Evolutionary conservation across 2,797 vertebrate genomes (phyloP).

Genomic region (Pangasius mekongensis): DNA sequence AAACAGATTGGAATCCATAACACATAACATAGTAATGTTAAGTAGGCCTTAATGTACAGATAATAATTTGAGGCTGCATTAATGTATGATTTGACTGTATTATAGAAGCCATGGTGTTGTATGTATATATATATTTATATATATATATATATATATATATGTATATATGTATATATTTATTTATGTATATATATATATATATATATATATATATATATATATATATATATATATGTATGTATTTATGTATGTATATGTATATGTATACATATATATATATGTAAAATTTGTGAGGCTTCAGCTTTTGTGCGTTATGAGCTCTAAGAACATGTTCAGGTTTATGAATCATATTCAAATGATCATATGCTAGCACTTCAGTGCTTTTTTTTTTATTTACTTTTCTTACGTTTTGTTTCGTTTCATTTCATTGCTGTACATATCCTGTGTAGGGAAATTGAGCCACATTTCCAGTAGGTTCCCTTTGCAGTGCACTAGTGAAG

Average conservation of each 20-base stretch:
- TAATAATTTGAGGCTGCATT: not conserved
- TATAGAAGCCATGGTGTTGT: not conserved
- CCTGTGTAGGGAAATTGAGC: constrained; percentile 21
- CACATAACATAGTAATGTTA: not conserved
- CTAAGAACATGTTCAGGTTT: not conserved
- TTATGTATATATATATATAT: too few relatives aligned
- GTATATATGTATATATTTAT: too few relatives aligned
- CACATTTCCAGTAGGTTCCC: constrained; percentile 25
- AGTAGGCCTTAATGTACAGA: not conserved
- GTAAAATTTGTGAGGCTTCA: not conserved
- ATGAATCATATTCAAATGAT: not conserved
- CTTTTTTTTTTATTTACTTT: not conserved
- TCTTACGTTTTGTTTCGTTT: not conserved
- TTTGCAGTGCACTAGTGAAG: constrained; percentile 12
- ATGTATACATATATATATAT: too few relatives aligned
- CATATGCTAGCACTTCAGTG: not conserved
- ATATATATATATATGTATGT: not conserved
- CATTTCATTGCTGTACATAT: constrained; percentile 4
- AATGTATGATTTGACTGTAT: not conserved
- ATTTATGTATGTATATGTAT: too few relatives aligned
- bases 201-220: too few relatives aligned
- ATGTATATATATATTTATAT: too few relatives aligned
- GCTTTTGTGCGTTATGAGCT: too few relatives aligned
- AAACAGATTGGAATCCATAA: not conserved
- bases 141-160: too few relatives aligned